phyloP scores from a whole-genome alignment of 2,797 vertebrate genomes.

The Astyanax mexicanus region DNA sequence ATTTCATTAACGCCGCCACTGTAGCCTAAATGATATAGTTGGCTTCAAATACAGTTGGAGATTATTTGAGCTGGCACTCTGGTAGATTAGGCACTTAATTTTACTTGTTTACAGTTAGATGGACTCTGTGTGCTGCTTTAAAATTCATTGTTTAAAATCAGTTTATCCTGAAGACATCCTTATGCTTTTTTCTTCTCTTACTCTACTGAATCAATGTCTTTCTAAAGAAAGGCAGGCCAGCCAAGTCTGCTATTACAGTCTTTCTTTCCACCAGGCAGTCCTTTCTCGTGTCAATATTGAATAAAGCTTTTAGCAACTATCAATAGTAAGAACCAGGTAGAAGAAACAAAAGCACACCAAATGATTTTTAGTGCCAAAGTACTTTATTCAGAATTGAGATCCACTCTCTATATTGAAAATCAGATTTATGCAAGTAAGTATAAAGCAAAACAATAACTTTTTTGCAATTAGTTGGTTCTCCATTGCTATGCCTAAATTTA shows the following conservation, averaged over 20 bases:
- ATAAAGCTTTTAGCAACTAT: background rate
- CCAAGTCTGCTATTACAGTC: conserved; percentile 60
- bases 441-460: too few species aligned
- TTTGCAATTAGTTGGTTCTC: background rate
- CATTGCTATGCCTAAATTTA: background rate
- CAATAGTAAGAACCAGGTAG: background rate
- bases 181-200: background rate
- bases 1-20: too few species aligned
- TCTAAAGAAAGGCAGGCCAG: conserved; percentile 14
- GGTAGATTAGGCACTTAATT: background rate
- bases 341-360: background rate
- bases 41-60: background rate
- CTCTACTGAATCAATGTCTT: conserved; percentile 39
- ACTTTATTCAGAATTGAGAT: background rate
- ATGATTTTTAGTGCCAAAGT: too few species aligned
- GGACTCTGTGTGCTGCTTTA: background rate
- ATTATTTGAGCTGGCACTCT: background rate
- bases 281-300: conserved; percentile 10
- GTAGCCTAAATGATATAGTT: background rate
- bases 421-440: too few species aligned
- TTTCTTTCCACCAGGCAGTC: conserved; percentile 48
- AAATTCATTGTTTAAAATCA: background rate
- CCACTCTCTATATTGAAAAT: background rate
- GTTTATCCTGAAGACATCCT: conserved; percentile 21
- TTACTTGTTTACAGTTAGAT: background rate